phyloP scores from a whole-genome alignment of 2,888 invertebrate genomes.

The Tetanocera ferruginea region DNA sequence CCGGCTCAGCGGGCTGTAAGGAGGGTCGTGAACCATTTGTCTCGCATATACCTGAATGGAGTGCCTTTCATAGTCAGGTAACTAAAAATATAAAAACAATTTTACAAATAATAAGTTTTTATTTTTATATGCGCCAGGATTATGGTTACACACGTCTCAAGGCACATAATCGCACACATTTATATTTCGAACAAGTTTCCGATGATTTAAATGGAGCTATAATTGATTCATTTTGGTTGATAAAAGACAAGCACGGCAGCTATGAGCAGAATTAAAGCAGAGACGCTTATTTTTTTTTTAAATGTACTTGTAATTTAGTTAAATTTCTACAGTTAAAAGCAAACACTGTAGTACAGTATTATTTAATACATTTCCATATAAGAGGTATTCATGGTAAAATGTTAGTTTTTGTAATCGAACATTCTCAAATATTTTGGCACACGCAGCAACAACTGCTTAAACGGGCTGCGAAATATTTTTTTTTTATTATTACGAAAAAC shows the following conservation, averaged over 20 bases:
- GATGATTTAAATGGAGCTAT: slow-evolving; percentile 79
- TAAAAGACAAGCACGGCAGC: slow-evolving; percentile 72
- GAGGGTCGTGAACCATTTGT: slow-evolving; percentile 85
- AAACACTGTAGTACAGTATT: too few relatives aligned
- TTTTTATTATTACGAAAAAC: too few relatives aligned
- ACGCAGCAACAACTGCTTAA: too few relatives aligned
- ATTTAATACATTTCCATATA: too few relatives aligned
- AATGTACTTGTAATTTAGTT: background rate
- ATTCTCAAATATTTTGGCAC: too few relatives aligned
- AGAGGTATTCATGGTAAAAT: too few relatives aligned
- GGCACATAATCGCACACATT: slow-evolving; percentile 85
- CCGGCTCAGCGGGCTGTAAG: slow-evolving; percentile 91
- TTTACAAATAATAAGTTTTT: background rate
- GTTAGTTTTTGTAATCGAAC: too few relatives aligned
- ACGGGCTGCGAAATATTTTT: too few relatives aligned
- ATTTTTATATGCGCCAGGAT: slow-evolving; percentile 71
- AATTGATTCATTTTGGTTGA: slow-evolving; percentile 78
- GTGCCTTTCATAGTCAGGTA: slow-evolving; percentile 81
- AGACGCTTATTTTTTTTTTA: background rate
- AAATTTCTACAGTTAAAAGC: too few relatives aligned
- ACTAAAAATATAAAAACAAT: slow-evolving; percentile 21
- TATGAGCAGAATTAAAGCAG: slow-evolving; percentile 49
- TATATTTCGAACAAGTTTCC: slow-evolving; percentile 90
- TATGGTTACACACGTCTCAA: slow-evolving; percentile 93
- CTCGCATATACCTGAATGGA: slow-evolving; percentile 77